Evolutionary conservation across 2,113 vertebrate genomes (phyloP).

Genomic region (Glareola pratincola): DNA sequence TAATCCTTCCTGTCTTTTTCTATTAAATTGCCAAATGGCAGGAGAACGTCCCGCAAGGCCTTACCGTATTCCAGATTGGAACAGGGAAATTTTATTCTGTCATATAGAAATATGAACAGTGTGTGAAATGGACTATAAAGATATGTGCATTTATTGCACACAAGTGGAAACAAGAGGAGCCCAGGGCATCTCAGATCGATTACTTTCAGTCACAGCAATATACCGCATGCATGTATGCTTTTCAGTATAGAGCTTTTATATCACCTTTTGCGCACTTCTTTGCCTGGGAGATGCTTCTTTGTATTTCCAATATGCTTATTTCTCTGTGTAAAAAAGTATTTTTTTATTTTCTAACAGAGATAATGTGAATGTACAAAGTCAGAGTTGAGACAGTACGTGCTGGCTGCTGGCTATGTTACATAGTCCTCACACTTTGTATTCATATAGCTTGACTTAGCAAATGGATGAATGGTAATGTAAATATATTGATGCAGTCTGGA

Average conservation of each 20-base stretch:
- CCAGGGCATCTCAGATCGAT: neutral
- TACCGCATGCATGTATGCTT: neutral
- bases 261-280: neutral
- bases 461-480: neutral
- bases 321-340: neutral
- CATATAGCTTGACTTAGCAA: neutral
- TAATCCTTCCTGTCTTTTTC: neutral
- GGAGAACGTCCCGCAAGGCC: neutral
- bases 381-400: neutral
- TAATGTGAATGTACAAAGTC: slow-evolving; percentile 31
- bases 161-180: neutral
- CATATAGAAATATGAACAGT: slow-evolving; percentile 22
- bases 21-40: slow-evolving; percentile 20
- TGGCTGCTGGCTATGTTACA: neutral
- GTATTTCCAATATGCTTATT: neutral
- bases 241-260: neutral
- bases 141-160: slow-evolving; percentile 23
- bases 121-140: slow-evolving; percentile 7
- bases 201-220: neutral
- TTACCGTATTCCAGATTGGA: slow-evolving; percentile 45
- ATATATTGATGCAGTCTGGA: neutral
- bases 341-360: slow-evolving; percentile 3
- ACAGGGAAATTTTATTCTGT: slow-evolving; percentile 33
- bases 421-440: neutral
- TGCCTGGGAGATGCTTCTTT: neutral